These are phyloP conservation scores for Seriola aureovittata DNA, from an alignment of 2,113 vertebrate species.

Conservation along the genomic window DNA sequence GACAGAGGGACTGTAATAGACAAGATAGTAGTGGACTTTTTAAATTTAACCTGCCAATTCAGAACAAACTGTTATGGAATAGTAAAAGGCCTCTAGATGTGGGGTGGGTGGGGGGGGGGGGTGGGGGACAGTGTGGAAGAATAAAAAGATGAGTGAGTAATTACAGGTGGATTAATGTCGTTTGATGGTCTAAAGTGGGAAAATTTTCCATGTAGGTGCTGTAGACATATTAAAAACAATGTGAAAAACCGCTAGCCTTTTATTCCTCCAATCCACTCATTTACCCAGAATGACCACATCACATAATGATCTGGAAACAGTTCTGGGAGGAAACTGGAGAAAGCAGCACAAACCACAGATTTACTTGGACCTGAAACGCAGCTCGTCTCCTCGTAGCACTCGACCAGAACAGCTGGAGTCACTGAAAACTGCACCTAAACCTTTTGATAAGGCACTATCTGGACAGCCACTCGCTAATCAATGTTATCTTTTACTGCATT, in stretches of 20 bases:
- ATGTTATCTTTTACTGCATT: constrained; percentile 43
- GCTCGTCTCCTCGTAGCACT: constrained; percentile 36
- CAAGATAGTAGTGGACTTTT: constrained; percentile 33
- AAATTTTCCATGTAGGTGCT: constrained; percentile 3
- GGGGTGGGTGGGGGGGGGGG: not conserved
- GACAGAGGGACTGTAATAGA: constrained; percentile 35
- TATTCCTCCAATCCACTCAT: constrained; percentile 28
- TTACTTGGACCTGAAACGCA: constrained; percentile 31
- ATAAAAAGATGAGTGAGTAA: constrained; percentile 10
- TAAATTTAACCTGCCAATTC: constrained; percentile 20
- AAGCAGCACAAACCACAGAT: constrained; percentile 46
- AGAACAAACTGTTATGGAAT: constrained; percentile 15
- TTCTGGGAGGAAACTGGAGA: constrained; percentile 55
- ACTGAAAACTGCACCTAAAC: constrained; percentile 45
- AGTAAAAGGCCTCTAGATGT: constrained; percentile 1
- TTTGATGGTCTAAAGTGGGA: constrained; percentile 4
- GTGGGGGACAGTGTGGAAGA: not conserved
- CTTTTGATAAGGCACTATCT: constrained; percentile 49
- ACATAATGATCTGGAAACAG: constrained; percentile 23
- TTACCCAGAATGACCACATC: constrained; percentile 54
- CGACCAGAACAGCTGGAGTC: constrained; percentile 18
- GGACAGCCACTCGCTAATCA: constrained; percentile 42
- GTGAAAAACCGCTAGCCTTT: constrained; percentile 20
- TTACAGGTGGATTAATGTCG: constrained; percentile 11
- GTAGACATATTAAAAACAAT: constrained; percentile 28